These are phyloP conservation scores for Zonotrichia albicollis DNA, from an alignment of 2,797 vertebrate species.

Conservation along the genomic window DNA sequence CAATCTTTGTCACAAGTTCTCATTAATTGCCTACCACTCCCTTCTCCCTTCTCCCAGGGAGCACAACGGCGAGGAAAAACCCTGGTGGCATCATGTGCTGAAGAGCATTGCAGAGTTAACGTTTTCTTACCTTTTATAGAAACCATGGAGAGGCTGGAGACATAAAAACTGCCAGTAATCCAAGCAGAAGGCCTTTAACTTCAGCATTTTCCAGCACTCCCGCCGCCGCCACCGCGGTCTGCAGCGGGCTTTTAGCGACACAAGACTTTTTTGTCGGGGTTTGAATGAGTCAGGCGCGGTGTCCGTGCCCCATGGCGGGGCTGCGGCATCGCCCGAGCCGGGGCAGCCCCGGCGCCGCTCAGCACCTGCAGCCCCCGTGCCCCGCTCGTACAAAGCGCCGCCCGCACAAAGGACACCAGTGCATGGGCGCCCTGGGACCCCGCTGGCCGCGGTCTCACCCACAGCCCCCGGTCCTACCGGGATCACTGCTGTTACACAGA, in stretches of 20 bases:
- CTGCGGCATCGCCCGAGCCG: neutral
- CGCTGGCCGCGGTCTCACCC: neutral
- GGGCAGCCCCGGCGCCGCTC: neutral
- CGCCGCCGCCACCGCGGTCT: neutral
- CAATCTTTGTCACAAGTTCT: conserved; percentile 49
- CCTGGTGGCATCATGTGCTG: neutral
- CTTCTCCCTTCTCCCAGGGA: conserved; percentile 44
- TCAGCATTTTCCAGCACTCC: conserved; percentile 84
- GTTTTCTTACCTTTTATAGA: conserved; percentile 90
- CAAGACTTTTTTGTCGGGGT: neutral
- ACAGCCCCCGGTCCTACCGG: neutral
- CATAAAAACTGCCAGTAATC: conserved; percentile 98
- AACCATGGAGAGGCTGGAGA: conserved; percentile 89
- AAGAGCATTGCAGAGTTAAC: conserved; percentile 9
- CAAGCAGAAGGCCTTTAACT: conserved; percentile 95
- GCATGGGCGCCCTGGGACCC: conserved; percentile 35
- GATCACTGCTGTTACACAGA: neutral
- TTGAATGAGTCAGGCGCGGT: neutral
- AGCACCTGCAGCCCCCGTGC: neutral
- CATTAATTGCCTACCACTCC: conserved; percentile 39
- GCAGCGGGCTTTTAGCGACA: neutral
- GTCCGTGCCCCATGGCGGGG: neutral
- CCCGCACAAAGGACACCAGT: conserved; percentile 67
- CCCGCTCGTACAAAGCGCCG: conserved; percentile 61
- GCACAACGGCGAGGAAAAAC: neutral